These are phyloP conservation scores for Globia sparganii DNA, from an alignment of 2,888 invertebrate genomes.

Conservation along the genomic window DNA sequence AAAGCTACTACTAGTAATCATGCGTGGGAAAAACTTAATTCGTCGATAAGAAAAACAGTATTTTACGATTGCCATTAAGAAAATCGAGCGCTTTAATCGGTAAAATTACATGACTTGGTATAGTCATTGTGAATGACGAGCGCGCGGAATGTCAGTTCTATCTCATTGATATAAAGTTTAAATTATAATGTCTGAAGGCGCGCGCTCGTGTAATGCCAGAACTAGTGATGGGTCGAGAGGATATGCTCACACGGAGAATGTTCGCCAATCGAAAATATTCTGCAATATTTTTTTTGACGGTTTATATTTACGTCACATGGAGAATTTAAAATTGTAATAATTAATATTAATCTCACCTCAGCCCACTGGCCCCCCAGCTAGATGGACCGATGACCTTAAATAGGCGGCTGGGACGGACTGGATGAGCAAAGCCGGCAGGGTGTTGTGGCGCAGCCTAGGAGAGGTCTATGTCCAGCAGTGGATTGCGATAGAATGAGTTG, in stretches of 20 bases:
- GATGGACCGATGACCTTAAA: no score
- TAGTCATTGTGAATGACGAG: not conserved
- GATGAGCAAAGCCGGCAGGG: no score
- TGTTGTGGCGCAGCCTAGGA: no score
- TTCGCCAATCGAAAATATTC: not conserved
- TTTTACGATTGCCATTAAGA: slow-evolving; percentile 35
- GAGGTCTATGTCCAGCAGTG: no score
- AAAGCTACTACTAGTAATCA: slow-evolving; percentile 31
- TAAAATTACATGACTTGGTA: slow-evolving; percentile 44
- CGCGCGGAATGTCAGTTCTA: not conserved
- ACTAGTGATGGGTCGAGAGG: slow-evolving; percentile 6
- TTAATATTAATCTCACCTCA: no score
- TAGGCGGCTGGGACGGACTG: no score
- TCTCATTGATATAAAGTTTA: slow-evolving; percentile 14
- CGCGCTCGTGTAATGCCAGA: not conserved
- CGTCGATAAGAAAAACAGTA: slow-evolving; percentile 33
- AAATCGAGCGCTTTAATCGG: slow-evolving; percentile 32
- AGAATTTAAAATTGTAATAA: not conserved
- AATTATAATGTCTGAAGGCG: not conserved
- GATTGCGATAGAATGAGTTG: no score
- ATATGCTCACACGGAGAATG: not conserved
- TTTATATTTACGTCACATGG: not conserved
- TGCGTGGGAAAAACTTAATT: slow-evolving; percentile 59
- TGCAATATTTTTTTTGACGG: not conserved
- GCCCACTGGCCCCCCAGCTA: no score